These are phyloP conservation scores for Thysanoteuthis rhombus DNA, from an alignment of 2,888 invertebrate genomes.

Conservation along the genomic window DNA sequence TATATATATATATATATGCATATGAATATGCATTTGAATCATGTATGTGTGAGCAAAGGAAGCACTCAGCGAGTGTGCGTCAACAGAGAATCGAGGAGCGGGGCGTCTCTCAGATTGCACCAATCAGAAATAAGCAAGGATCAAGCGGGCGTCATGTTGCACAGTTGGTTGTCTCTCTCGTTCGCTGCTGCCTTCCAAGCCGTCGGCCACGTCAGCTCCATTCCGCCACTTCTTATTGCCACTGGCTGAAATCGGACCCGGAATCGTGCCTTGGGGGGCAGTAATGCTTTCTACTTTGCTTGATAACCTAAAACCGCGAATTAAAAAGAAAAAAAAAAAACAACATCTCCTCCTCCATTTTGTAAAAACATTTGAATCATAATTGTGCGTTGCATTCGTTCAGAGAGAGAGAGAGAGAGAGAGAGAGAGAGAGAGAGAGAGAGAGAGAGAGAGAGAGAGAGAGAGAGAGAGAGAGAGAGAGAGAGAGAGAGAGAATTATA, in stretches of 20 bases:
- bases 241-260: background rate
- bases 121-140: background rate
- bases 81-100: background rate
- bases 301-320: background rate
- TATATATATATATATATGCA: background rate
- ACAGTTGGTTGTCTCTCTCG: background rate
- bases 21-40: background rate
- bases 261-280: background rate
- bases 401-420: no score
- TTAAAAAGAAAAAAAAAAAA: background rate
- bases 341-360: background rate
- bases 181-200: background rate
- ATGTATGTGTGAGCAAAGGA: background rate
- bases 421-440: no score
- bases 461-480: no score
- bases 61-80: background rate
- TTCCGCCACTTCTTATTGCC: background rate
- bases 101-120: background rate
- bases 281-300: background rate
- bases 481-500: no score
- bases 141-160: background rate
- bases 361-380: background rate
- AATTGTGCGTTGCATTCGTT: background rate
- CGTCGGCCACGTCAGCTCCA: background rate
- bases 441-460: no score